phyloP scores from a whole-genome alignment of 2,888 invertebrate species.

The Dichetophora obliterata region DNA sequence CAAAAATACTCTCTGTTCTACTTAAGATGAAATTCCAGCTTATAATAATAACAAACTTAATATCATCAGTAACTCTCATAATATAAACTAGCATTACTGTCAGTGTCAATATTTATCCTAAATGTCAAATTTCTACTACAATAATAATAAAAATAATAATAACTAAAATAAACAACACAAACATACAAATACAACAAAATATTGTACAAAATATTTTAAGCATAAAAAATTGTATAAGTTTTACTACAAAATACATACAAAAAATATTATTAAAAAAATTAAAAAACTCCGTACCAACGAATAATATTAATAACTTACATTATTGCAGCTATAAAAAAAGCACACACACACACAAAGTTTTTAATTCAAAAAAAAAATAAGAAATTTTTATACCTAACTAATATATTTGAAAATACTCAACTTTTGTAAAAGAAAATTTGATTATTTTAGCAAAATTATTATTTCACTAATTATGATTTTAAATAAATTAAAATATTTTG shows the following conservation, averaged over 20 bases:
- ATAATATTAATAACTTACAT: not conserved
- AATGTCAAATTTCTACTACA: constrained; percentile 21
- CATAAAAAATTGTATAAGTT: constrained; percentile 1
- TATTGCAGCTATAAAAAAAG: not conserved
- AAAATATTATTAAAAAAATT: not conserved
- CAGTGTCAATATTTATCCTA: constrained; percentile 31
- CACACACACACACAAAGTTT: not conserved
- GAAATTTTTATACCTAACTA: not conserved
- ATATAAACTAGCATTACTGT: not conserved
- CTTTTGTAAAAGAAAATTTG: constrained; percentile 35
- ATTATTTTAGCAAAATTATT: constrained; percentile 54
- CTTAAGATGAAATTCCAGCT: not conserved
- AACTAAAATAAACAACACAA: constrained; percentile 4
- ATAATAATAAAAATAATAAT: not conserved
- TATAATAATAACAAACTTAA: not conserved
- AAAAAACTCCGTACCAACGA: constrained; percentile 29
- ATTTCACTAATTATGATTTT: constrained; percentile 42
- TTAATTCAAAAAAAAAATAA: not conserved
- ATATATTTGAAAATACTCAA: constrained; percentile 45
- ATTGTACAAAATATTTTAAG: constrained; percentile 36
- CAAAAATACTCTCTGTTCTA: not conserved
- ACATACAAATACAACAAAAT: constrained; percentile 30
- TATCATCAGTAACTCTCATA: not conserved
- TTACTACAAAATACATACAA: not conserved
- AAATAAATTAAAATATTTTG: constrained; percentile 29